Percentiles rank a stretch among this genome's conserved stretches.
Evolutionary conservation across 2,113 vertebrate species (phyloP).

Genomic region (Lepus europaeus): DNA sequence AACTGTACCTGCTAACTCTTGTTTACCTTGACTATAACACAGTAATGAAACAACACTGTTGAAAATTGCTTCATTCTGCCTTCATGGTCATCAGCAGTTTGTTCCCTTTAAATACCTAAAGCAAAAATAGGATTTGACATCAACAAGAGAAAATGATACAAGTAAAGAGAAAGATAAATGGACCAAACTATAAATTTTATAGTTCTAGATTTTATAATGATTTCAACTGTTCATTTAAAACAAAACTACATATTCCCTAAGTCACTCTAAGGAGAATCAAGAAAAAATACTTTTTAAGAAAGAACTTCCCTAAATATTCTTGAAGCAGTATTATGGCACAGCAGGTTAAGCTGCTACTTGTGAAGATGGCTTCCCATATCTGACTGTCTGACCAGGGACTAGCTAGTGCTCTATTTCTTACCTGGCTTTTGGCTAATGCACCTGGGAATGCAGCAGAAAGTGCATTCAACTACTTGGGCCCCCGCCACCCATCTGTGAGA

Average conservation of each 20-base stretch:
- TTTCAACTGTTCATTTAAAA: slow-evolving; percentile 21
- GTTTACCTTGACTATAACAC: slow-evolving; percentile 18
- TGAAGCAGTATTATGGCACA: no score
- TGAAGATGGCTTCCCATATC: no score
- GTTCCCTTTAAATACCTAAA: neutral
- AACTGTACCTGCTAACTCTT: neutral
- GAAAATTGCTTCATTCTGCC: slow-evolving; percentile 11
- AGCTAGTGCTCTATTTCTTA: no score
- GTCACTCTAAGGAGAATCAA: neutral
- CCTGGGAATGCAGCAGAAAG: no score
- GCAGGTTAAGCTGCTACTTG: no score
- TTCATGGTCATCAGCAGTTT: neutral
- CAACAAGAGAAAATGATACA: neutral
- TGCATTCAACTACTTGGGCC: no score
- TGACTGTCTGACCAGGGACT: no score
- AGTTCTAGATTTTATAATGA: neutral
- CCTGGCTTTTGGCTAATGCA: no score
- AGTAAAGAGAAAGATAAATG: neutral
- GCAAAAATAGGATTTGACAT: slow-evolving; percentile 41
- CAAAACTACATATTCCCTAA: neutral
- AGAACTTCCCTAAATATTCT: neutral
- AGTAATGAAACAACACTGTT: neutral
- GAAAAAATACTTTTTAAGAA: neutral
- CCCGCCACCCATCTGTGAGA: no score
- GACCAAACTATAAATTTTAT: neutral